Conservation (phyloP, 1,140 invertebrate genomes). For the Triops cancriformis region DNA sequence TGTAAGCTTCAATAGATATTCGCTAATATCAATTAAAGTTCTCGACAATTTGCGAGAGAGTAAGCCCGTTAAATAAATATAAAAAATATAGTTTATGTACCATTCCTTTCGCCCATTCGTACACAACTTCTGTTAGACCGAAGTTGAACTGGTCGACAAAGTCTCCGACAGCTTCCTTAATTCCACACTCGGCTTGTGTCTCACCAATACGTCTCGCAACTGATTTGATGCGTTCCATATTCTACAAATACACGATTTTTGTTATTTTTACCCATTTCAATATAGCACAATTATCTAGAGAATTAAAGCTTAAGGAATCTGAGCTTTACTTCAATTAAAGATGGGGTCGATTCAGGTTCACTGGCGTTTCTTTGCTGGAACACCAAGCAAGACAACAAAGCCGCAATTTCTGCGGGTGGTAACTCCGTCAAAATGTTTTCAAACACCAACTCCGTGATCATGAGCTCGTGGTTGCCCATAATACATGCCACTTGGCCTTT, state of each 20-base stretch:
- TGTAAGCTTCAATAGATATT: too few relatives aligned
- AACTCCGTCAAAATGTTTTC: constrained; percentile 80
- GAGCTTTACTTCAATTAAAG: constrained; percentile 43
- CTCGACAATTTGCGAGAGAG: too few relatives aligned
- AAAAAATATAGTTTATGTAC: too few relatives aligned
- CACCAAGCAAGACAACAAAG: constrained; percentile 80
- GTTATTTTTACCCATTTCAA: too few relatives aligned
- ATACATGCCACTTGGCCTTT: constrained; percentile 93
- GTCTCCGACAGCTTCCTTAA: constrained; percentile 45
- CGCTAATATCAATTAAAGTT: too few relatives aligned
- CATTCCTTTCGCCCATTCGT: constrained; percentile 88
- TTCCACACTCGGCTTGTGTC: constrained; percentile 46
- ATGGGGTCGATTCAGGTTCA: constrained; percentile 46
- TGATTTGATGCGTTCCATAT: constrained; percentile 48
- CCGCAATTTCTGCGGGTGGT: constrained; percentile 82
- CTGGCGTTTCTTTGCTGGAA: constrained; percentile 70
- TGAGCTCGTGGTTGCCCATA: constrained; percentile 84
- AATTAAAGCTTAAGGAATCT: constrained; percentile 21
- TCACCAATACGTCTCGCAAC: constrained; percentile 47
- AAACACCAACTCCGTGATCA: constrained; percentile 93
- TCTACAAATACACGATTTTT: constrained; percentile 26
- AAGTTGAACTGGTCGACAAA: constrained; percentile 70
- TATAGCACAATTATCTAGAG: neutral
- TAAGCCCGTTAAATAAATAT: too few relatives aligned
- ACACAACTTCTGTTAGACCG: constrained; percentile 83